Conservation (phyloP, 2,113 vertebrate genomes). For the Saguinus midas region DNA sequence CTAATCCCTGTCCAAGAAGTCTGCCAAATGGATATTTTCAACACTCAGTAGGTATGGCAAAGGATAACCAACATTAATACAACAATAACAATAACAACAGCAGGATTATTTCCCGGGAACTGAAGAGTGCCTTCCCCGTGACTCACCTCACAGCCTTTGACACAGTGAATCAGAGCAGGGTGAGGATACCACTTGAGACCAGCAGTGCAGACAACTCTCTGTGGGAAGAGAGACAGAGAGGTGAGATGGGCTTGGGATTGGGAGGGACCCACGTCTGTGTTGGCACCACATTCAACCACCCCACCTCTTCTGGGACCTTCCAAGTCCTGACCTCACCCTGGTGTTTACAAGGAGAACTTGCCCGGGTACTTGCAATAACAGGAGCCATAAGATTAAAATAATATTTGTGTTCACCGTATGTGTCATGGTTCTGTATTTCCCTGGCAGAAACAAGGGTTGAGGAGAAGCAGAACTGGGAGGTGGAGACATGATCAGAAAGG, state of each 20-base stretch:
- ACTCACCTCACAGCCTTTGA: slow-evolving; percentile 98
- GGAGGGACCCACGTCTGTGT: neutral
- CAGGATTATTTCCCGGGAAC: neutral
- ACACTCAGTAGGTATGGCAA: neutral
- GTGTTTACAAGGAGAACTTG: slow-evolving; percentile 79
- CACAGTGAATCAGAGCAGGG: slow-evolving; percentile 93
- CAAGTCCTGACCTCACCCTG: slow-evolving; percentile 74
- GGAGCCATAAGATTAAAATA: slow-evolving; percentile 80
- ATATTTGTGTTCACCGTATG: slow-evolving; percentile 78
- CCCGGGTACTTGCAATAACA: slow-evolving; percentile 79
- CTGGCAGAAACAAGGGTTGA: slow-evolving; percentile 43
- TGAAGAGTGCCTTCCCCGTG: neutral
- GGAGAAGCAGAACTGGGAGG: neutral
- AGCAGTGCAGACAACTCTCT: slow-evolving; percentile 96
- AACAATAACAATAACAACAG: neutral
- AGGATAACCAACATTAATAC: neutral
- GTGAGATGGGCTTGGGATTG: slow-evolving; percentile 59
- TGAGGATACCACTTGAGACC: slow-evolving; percentile 96
- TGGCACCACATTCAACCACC: neutral
- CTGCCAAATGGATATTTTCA: neutral
- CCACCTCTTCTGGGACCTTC: slow-evolving; percentile 64
- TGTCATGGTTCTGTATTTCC: slow-evolving; percentile 73
- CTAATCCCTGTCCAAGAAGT: neutral
- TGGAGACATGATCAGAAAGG: neutral
- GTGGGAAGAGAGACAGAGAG: slow-evolving; percentile 67